Conservation (phyloP, 2,888 invertebrate species). For the Cheilosia vulpina region DNA sequence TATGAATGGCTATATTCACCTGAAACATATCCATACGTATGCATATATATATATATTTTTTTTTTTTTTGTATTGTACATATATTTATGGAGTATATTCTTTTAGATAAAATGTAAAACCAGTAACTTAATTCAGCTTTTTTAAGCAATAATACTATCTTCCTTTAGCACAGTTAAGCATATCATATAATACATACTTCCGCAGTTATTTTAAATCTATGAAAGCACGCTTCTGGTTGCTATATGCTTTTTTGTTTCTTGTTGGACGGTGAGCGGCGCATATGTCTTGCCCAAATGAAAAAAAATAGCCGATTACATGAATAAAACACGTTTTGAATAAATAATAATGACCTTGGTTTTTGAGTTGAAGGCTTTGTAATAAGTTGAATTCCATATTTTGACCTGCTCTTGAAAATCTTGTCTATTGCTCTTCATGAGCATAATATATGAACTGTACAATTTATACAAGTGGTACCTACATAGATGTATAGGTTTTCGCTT, state of each 20-base stretch:
- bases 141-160: conserved; percentile 1
- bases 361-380: conserved; percentile 60
- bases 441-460: not conserved
- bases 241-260: conserved; percentile 15
- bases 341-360: conserved; percentile 67
- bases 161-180: not conserved
- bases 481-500: too few species aligned
- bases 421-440: conserved; percentile 9
- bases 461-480: not conserved
- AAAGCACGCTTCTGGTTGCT: conserved; percentile 29
- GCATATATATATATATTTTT: not conserved
- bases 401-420: conserved; percentile 60
- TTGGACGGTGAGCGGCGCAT: not conserved
- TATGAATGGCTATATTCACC: not conserved
- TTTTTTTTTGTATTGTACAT: not conserved
- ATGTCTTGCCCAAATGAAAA: conserved; percentile 25
- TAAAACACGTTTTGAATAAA: conserved; percentile 66
- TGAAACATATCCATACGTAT: not conserved
- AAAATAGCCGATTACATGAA: conserved; percentile 56
- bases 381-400: conserved; percentile 63
- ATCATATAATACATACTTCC: conserved; percentile 46
- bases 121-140: not conserved
- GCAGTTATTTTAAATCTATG: conserved; percentile 36
- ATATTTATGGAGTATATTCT: not conserved
- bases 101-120: not conserved